Evolutionary conservation across 2,797 vertebrate species (phyloP).

Genomic region (Hephaestus fuliginosus): DNA sequence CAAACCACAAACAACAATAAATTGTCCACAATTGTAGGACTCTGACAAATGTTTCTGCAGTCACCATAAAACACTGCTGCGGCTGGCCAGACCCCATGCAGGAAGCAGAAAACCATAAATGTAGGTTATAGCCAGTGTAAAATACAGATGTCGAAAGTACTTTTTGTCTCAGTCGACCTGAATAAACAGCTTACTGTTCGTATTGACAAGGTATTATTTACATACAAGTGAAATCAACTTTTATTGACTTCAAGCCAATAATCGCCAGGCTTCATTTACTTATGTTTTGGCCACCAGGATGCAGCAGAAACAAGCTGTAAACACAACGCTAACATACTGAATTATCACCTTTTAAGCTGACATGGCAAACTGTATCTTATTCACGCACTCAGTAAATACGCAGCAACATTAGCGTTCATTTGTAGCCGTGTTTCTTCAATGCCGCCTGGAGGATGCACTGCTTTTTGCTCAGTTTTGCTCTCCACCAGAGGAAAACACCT

Average conservation of each 20-base stretch:
- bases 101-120: constrained; percentile 35
- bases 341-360: background rate
- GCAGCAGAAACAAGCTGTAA: background rate
- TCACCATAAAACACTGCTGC: background rate
- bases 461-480: background rate
- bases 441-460: background rate
- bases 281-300: background rate
- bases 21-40: constrained; percentile 18
- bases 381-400: background rate
- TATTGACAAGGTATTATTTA: constrained; percentile 24
- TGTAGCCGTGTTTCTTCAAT: background rate
- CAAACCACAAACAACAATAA: constrained; percentile 36
- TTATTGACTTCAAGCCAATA: background rate
- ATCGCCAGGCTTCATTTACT: background rate
- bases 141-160: constrained; percentile 45
- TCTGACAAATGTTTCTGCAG: constrained; percentile 50
- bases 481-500: background rate
- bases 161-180: constrained; percentile 34
- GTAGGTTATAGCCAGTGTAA: constrained; percentile 24
- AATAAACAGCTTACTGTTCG: constrained; percentile 19
- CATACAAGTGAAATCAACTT: constrained; percentile 8
- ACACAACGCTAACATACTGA: background rate
- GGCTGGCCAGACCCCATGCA: background rate
- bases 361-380: background rate
- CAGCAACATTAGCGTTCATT: background rate